A percentile compares a stretch with the other conserved stretches of the same genome.
Conservation (phyloP, 2,888 invertebrate genomes). For the Temnothorax ravouxi region DNA sequence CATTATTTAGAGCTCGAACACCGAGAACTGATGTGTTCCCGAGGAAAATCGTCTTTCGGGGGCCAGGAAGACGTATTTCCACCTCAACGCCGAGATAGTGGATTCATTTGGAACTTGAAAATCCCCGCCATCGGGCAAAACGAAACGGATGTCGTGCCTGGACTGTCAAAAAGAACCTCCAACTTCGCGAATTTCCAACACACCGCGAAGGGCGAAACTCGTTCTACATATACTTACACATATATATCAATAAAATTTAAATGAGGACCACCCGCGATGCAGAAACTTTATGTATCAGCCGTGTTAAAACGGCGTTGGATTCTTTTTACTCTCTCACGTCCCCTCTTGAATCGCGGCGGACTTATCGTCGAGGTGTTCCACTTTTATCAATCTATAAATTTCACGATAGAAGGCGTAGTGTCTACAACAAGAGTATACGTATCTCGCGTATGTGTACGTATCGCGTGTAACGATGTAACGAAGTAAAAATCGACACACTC, state of each 20-base stretch:
- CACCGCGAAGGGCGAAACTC: not conserved
- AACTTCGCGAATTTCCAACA: conserved; percentile 35
- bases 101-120: conserved; percentile 67
- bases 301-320: not conserved
- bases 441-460: not conserved
- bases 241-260: conserved; percentile 20
- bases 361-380: conserved; percentile 43
- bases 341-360: conserved; percentile 24
- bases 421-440: not conserved
- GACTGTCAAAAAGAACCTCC: conserved; percentile 51
- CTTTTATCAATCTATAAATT: conserved; percentile 58
- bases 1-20: conserved; percentile 75
- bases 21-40: conserved; percentile 69
- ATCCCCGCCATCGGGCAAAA: conserved; percentile 48
- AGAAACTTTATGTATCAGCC: not conserved
- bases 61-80: conserved; percentile 64
- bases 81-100: conserved; percentile 58
- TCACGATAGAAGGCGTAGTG: conserved; percentile 4
- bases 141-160: conserved; percentile 57
- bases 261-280: not conserved
- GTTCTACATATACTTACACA: not conserved
- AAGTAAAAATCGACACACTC: conserved; percentile 49
- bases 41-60: conserved; percentile 69
- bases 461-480: conserved; percentile 23
- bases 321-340: not conserved